Conservation (phyloP, 2,888 invertebrate species). For the Chirona hameri region DNA sequence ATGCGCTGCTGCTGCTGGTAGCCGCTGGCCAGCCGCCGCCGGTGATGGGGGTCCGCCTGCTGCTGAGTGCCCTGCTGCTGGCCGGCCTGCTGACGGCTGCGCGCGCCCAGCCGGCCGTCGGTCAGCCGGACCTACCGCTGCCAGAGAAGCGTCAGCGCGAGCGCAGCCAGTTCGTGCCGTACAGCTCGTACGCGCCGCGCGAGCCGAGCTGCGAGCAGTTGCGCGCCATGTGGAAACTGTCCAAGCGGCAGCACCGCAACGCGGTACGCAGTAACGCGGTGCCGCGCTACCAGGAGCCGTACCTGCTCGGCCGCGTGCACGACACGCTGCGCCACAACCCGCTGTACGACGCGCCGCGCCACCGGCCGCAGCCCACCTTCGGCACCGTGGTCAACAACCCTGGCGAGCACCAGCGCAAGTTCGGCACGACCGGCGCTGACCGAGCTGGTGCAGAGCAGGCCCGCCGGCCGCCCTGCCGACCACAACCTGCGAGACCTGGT, state of each 20-base stretch:
- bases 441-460: background rate
- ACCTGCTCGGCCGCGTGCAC: slow-evolving; percentile 52
- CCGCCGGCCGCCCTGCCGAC: background rate
- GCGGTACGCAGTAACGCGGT: slow-evolving; percentile 84
- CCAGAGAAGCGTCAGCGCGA: slow-evolving; percentile 7
- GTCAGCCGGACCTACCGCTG: background rate
- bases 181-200: slow-evolving; percentile 22
- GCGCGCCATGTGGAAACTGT: slow-evolving; percentile 88
- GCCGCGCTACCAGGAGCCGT: slow-evolving; percentile 75
- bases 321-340: background rate
- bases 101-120: background rate
- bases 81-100: too few species aligned
- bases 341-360: background rate
- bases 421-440: background rate
- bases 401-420: background rate
- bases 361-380: slow-evolving; percentile 58
- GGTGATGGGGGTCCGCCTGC: too few species aligned
- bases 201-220: slow-evolving; percentile 84
- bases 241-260: slow-evolving; percentile 79
- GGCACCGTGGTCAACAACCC: slow-evolving; percentile 69
- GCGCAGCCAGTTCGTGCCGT: slow-evolving; percentile 22
- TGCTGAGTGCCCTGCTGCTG: too few species aligned
- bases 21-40: background rate
- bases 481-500: background rate
- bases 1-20: background rate